Evolutionary conservation across 2,888 invertebrate species (phyloP).

Genomic region (Bellardia pandia): DNA sequence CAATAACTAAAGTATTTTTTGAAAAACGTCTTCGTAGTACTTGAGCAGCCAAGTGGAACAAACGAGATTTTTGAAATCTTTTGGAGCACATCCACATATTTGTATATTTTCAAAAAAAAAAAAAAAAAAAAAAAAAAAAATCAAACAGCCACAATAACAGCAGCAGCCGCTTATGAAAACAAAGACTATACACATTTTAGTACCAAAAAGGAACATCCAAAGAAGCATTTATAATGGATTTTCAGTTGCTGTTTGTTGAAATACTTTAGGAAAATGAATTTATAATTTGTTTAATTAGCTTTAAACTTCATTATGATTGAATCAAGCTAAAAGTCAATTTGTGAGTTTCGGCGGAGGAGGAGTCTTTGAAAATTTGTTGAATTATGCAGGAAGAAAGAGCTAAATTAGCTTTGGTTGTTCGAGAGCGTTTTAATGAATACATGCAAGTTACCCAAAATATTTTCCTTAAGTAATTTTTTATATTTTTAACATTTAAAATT

Average conservation of each 20-base stretch:
- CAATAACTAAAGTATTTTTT: constrained; percentile 54
- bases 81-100: constrained; percentile 82
- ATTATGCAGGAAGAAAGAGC: no score
- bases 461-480: no score
- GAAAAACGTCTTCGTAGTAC: constrained; percentile 76
- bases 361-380: background rate
- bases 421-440: no score
- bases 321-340: background rate
- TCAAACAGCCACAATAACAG: constrained; percentile 1
- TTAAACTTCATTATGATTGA: background rate
- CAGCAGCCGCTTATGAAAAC: constrained; percentile 20
- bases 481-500: no score
- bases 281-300: constrained; percentile 12
- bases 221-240: constrained; percentile 8
- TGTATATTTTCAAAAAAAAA: constrained; percentile 1
- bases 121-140: background rate
- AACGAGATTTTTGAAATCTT: constrained; percentile 84
- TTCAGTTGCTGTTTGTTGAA: background rate
- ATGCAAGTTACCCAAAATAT: no score
- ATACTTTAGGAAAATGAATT: constrained; percentile 27
- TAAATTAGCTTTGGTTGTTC: no score
- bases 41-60: constrained; percentile 83
- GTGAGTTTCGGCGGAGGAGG: background rate
- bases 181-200: background rate
- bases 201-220: background rate